phyloP scores from a whole-genome alignment of 2,797 vertebrate species.

The Hafferia zeledoni region DNA sequence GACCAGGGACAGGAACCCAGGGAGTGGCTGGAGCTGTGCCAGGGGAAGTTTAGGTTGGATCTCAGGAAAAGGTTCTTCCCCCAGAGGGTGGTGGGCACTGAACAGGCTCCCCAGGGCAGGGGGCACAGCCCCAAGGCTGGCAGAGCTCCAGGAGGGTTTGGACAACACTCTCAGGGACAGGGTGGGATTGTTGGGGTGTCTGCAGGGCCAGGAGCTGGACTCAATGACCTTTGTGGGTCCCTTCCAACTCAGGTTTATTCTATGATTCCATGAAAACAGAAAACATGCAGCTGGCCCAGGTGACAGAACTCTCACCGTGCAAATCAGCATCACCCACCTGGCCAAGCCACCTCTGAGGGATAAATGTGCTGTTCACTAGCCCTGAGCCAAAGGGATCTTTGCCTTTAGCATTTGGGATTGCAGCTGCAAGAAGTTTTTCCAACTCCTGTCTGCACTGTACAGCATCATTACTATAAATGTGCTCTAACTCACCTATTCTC shows the following conservation, averaged over 20 bases:
- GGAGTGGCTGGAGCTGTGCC: not conserved
- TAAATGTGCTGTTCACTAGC: fast-evolving
- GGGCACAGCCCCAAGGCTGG: not conserved
- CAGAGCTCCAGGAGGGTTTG: not conserved
- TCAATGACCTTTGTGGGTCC: not conserved
- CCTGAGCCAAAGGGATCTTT: not conserved
- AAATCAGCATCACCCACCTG: not conserved
- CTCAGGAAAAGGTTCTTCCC: not conserved
- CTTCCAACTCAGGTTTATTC: not conserved
- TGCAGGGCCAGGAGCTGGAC: not conserved
- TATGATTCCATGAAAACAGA: not conserved
- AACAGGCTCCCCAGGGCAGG: not conserved
- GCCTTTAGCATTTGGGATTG: not conserved
- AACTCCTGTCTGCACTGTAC: not conserved
- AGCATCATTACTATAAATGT: not conserved
- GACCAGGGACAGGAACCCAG: not conserved
- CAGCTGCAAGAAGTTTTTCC: not conserved
- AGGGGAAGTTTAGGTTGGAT: not conserved
- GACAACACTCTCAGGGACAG: fast-evolving
- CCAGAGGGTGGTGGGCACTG: not conserved
- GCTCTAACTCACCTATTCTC: not conserved
- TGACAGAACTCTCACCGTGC: fast-evolving
- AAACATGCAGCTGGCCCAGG: fast-evolving
- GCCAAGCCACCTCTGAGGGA: not conserved
- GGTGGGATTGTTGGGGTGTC: not conserved